These are phyloP conservation scores for Pollenia amentaria DNA, from an alignment of 2,888 invertebrate species.

Conservation along the genomic window DNA sequence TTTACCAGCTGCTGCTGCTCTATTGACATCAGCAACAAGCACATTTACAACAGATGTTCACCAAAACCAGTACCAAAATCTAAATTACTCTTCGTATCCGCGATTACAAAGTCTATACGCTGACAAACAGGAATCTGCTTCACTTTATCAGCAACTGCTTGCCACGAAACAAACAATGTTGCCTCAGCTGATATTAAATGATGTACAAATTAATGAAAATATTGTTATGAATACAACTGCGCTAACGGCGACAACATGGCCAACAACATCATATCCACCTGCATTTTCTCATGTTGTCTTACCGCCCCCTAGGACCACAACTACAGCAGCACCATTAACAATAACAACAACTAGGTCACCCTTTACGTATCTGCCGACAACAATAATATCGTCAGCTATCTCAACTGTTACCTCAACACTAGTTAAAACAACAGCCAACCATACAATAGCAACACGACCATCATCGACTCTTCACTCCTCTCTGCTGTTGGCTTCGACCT, in stretches of 20 bases:
- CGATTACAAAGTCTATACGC: constrained; percentile 14
- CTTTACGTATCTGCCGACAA: constrained; percentile 29
- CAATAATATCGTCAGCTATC: constrained; percentile 73
- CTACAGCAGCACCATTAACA: constrained; percentile 28
- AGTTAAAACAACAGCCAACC: constrained; percentile 83
- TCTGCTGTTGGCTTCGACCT: constrained; percentile 11
- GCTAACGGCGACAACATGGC: constrained; percentile 19
- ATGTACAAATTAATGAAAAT: constrained; percentile 55
- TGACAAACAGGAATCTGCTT: constrained; percentile 3
- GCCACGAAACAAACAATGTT: constrained; percentile 33
- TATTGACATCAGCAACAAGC: constrained; percentile 25
- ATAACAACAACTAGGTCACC: constrained; percentile 29
- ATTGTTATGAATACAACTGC: constrained; percentile 38
- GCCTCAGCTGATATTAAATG: constrained; percentile 42
- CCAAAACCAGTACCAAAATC: not conserved
- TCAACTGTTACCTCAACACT: constrained; percentile 75
- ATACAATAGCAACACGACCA: constrained; percentile 63
- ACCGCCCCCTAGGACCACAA: constrained; percentile 79
- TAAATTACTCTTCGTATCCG: not conserved
- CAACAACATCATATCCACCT: constrained; percentile 76
- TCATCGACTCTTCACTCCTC: constrained; percentile 36
- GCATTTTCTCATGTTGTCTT: constrained; percentile 82
- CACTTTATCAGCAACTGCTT: constrained; percentile 50
- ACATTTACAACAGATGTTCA: constrained; percentile 17
- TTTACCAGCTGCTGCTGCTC: constrained; percentile 49